Evolutionary conservation across 2,113 vertebrate genomes (phyloP), one percentile per base, ranked within the genome.

Genomic region (Corynorhinus townsendii): DNA sequence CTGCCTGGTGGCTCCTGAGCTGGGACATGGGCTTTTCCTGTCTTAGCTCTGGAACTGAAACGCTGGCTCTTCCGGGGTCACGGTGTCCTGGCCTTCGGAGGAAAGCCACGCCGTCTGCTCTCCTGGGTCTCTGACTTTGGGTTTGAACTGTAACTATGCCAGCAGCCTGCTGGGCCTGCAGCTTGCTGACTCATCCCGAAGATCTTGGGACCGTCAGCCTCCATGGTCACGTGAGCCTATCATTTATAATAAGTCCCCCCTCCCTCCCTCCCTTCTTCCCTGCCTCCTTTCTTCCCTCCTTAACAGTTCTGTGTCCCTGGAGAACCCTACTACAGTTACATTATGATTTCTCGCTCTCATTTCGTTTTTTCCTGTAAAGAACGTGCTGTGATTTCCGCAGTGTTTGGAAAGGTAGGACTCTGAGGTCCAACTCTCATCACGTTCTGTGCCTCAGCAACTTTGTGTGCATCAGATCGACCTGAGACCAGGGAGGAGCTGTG

Each of bases 201-300:
- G 49, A 16, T 64, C 43, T 5, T 56, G 49, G 52, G 10, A 45
- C 16, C 15, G 6, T 30, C 4, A 11, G 19, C 16, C 0, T 3
- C 38, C 11, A 11, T 43, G 35, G 22, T 40, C 2, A 10, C 33
- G 5, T 19, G n/a, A 72, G 12, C 9, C n/a, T 26, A 0, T 40
- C 47, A 15, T 69, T 87, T 52, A 12, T 40, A n/a, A 10, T 11
- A 16, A 28, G 7, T 30, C 14, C 26, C 52, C 26, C 15, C 15
- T 30, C 15, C 7, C 26, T 16, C 33, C 49, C 3, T 69, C 40
- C 40, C 24, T 45, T 0, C 11, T 9, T 71, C 9, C 4, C 7
- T 69, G 6, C 72, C 14, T 33, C 64, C 1, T 28, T 52, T 4
- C 43, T 47, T 77, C 28, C 16, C 28, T 35, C 45, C 71, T 24